Evolutionary conservation across 2,888 invertebrate species (phyloP).

Genomic region (Eurois occulta): DNA sequence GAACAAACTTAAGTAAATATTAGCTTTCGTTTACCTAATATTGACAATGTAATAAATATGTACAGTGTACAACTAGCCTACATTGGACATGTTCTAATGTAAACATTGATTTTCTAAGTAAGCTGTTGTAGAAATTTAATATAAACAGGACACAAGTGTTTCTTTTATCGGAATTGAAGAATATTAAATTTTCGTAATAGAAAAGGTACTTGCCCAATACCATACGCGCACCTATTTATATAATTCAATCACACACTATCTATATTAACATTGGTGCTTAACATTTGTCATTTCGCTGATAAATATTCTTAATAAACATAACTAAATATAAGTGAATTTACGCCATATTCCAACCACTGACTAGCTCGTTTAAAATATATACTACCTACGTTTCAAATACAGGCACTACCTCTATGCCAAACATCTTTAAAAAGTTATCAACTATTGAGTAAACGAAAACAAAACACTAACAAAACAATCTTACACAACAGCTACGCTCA

Average conservation of each 20-base stretch:
- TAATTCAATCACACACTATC: conserved; percentile 23
- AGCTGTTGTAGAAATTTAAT: conserved; percentile 24
- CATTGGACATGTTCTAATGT: conserved; percentile 29
- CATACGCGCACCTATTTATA: conserved; percentile 4
- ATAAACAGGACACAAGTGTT: conserved; percentile 59
- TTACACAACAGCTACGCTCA: conserved; percentile 93
- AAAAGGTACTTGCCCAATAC: conserved; percentile 3
- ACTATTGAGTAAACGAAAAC: neutral
- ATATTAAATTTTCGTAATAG: conserved; percentile 31
- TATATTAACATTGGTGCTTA: conserved; percentile 15
- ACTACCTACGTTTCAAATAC: too few relatives aligned
- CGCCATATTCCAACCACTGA: neutral
- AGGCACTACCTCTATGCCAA: neutral
- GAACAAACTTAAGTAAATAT: conserved; percentile 35
- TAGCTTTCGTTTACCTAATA: conserved; percentile 21
- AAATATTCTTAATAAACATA: neutral
- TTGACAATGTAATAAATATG: conserved; percentile 40
- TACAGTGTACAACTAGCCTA: conserved; percentile 27
- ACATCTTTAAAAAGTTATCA: neutral
- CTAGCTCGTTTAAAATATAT: neutral
- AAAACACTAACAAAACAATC: conserved; percentile 50
- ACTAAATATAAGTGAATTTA: neutral
- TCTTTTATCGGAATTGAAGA: conserved; percentile 24
- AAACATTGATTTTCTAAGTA: conserved; percentile 20
- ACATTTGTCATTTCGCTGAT: conserved; percentile 9